These are phyloP conservation scores for Pocillopora verrucosa DNA, from an alignment of 64 coral and sea anemone species.

Conservation along the genomic window DNA sequence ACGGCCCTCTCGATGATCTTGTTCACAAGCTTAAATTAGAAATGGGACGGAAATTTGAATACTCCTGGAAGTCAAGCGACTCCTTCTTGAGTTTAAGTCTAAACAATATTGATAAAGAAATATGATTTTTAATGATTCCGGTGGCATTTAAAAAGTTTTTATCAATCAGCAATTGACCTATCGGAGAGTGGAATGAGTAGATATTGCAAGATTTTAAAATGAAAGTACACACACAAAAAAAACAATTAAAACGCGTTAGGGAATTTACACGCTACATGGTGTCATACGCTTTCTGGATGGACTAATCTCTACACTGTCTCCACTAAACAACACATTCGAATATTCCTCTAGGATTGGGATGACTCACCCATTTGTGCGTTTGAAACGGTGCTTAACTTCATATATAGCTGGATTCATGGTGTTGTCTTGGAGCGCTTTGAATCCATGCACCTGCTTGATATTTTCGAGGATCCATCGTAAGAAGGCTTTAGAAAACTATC, in stretches of 20 bases:
- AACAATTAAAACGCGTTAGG: neutral
- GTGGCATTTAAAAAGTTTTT: neutral
- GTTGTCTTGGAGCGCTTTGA: too few species aligned
- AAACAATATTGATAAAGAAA: too few species aligned
- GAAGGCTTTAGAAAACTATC: neutral
- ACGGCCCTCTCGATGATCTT: too few species aligned
- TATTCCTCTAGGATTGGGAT: neutral
- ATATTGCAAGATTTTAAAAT: too few species aligned
- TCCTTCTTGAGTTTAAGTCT: too few species aligned
- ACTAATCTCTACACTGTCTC: conserved; percentile 3
- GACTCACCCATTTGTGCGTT: neutral
- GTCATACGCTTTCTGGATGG: neutral
- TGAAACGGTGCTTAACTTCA: neutral
- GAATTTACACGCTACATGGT: too few species aligned
- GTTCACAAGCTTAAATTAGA: too few species aligned
- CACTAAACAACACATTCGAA: neutral
- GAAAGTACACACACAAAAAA: neutral
- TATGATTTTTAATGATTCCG: too few species aligned
- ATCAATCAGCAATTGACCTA: neutral
- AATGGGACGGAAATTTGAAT: too few species aligned
- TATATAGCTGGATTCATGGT: neutral
- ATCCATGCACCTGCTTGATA: neutral
- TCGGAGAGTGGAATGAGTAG: neutral
- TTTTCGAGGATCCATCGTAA: conserved; percentile 12
- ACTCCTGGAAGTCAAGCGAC: too few species aligned